Evolutionary conservation across 2,113 vertebrate species (phyloP).

Genomic region (Cryptotis parvus): DNA sequence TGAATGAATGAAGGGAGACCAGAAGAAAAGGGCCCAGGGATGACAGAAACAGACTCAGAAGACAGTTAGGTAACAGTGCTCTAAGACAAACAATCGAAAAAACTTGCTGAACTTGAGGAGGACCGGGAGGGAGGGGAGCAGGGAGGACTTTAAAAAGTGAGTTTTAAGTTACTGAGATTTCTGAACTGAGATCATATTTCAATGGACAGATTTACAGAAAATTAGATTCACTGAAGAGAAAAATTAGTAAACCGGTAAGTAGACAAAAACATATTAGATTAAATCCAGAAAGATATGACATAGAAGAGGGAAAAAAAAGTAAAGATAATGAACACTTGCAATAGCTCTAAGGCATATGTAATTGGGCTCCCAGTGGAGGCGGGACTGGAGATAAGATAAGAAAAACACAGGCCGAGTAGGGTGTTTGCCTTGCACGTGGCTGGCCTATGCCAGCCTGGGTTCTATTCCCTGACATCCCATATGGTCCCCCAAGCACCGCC

Average conservation of each 20-base stretch:
- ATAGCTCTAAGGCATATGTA: neutral
- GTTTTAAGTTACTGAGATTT: neutral
- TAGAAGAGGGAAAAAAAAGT: neutral
- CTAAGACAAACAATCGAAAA: neutral
- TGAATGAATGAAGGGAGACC: too few species aligned
- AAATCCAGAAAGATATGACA: neutral
- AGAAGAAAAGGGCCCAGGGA: neutral
- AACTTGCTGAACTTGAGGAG: accelerated
- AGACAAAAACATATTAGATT: conserved; percentile 16
- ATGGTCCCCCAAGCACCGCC: too few species aligned
- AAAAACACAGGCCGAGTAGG: too few species aligned
- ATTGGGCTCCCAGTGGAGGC: neutral
- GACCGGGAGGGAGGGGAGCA: too few species aligned
- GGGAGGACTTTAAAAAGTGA: neutral
- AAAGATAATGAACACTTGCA: neutral
- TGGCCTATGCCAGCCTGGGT: too few species aligned
- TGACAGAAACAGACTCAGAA: neutral
- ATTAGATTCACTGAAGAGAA: neutral
- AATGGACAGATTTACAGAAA: conserved; percentile 13
- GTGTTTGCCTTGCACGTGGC: too few species aligned
- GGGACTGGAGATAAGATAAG: too few species aligned
- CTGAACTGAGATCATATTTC: neutral
- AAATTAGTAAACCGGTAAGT: neutral
- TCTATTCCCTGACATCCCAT: too few species aligned
- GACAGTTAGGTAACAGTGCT: neutral